A percentile compares a stretch with the other conserved stretches of the same genome.
phyloP scores from a whole-genome alignment of 2,797 vertebrate species.

The Hafferia zeledoni region DNA sequence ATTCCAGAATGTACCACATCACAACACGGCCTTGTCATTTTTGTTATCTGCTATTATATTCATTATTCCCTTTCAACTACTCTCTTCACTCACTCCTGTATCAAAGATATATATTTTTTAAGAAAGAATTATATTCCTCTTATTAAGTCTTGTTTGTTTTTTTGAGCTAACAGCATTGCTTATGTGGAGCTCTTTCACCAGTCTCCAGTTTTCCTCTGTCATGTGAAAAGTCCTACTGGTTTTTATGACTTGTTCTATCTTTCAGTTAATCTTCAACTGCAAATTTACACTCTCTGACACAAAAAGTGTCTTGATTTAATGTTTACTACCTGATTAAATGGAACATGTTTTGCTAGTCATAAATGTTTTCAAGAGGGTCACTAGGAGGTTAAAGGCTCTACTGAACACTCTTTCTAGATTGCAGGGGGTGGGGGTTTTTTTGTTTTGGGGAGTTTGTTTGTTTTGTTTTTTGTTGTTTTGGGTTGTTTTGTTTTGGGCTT shows the following conservation, averaged over 20 bases:
- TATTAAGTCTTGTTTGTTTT: neutral
- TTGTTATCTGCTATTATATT: neutral
- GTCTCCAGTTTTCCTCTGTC: neutral
- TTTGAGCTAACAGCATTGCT: neutral
- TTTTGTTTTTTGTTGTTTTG: no score
- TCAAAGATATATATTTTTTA: neutral
- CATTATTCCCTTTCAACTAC: neutral
- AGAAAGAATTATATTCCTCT: neutral
- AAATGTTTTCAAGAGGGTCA: neutral
- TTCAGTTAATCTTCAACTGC: neutral
- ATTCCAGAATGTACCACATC: accelerated
- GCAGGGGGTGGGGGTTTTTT: no score
- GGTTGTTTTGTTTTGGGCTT: no score
- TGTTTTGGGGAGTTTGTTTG: no score
- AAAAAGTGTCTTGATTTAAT: neutral
- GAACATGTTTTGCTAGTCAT: neutral
- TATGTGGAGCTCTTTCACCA: neutral
- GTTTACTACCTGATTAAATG: neutral
- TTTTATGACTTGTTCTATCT: neutral
- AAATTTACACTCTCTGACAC: neutral
- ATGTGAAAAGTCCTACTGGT: neutral
- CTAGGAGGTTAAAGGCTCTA: neutral
- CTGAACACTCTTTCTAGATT: neutral
- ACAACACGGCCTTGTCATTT: neutral
- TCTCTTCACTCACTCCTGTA: neutral